Base-by-base conservation (phyloP, 2,113 vertebrate genomes). In the Chaetops frenatus region DNA sequence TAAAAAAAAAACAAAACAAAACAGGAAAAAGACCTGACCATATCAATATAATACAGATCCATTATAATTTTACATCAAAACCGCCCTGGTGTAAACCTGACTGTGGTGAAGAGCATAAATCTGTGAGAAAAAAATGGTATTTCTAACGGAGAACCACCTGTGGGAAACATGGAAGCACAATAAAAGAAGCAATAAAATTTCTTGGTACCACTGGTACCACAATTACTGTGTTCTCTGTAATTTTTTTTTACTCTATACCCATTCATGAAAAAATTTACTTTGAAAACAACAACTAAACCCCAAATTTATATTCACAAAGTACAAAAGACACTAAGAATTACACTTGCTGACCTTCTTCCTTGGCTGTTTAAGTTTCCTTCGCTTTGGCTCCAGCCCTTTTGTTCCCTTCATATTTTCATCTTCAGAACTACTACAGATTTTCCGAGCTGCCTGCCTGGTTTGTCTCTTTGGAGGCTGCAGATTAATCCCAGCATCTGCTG, bases 401-500 rank as follows among this genome's bases (percentile, higher is more conserved):
- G 92, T n/a, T 88, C 97, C 98, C 35, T 98, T 99, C 57, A 97
- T 92, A 67, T 98, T 98, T 67, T 99, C 99, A n/a, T 99, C 99
- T 50, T 99, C 99, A 29, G 99, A 99, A 95, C 99, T 99, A 96
- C 98, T 99, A 65, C 96, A 98, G 51, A 98, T 97, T 66, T 98
- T 98, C 85, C 97, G 98, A 23, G 98, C 97, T 24, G 98, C 98
- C 95, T 99, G 98, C 93, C 99, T 98, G 60, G 98, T 98, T 54
- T 98, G 97, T 85, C 99, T 98, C 96, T 99, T 99, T 6, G 99
- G 99, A 16, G 99, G 99, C 87, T 99, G 99, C 45, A 99, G 98
- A 98, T 99, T 99, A 95, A 99, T 99, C 22, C 99, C 99, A 28
- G 99, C 99, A 93, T 99, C 99, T 44, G 99, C 99, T 31, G 99